A percentile compares a stretch with the other conserved stretches of the same genome.
These are phyloP conservation scores for Oncorhynchus gorbuscha DNA, from an alignment of 2,113 vertebrate genomes.

Conservation along the genomic window DNA sequence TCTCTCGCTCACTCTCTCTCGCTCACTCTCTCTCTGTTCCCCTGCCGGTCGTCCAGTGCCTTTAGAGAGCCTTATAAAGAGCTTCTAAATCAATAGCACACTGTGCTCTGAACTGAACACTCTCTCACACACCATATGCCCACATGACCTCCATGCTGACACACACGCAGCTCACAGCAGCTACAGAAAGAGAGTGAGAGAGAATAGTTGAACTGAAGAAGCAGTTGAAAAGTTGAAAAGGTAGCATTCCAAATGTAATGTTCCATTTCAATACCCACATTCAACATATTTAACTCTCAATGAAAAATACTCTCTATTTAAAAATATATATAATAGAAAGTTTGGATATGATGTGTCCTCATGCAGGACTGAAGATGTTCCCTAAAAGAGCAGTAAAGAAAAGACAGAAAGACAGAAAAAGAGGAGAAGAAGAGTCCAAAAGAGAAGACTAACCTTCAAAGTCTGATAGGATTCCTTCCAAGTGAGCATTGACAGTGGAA, in stretches of 20 bases:
- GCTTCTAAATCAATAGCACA: slow-evolving; percentile 16
- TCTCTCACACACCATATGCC: background rate
- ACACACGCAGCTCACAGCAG: background rate
- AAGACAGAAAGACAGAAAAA: background rate
- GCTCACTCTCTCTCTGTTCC: background rate
- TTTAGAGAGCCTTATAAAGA: background rate
- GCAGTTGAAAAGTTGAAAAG: no score
- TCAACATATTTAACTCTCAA: no score
- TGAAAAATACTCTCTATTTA: no score
- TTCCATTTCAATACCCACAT: no score
- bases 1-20: background rate
- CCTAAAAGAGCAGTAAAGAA: slow-evolving; percentile 10
- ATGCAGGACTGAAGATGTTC: no score
- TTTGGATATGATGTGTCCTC: no score
- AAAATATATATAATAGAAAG: no score
- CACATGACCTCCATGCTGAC: slow-evolving; percentile 13
- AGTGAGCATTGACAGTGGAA: slow-evolving; percentile 92
- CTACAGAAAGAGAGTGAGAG: slow-evolving; percentile 19
- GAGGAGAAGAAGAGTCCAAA: background rate
- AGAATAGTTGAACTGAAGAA: background rate
- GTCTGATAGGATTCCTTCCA: slow-evolving; percentile 98
- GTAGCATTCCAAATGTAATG: no score
- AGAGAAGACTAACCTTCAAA: slow-evolving; percentile 89
- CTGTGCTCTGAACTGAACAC: slow-evolving; percentile 10
- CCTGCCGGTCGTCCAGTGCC: background rate